Conservation (phyloP, 1,140 invertebrate species). For the Glossosoma conforme region DNA sequence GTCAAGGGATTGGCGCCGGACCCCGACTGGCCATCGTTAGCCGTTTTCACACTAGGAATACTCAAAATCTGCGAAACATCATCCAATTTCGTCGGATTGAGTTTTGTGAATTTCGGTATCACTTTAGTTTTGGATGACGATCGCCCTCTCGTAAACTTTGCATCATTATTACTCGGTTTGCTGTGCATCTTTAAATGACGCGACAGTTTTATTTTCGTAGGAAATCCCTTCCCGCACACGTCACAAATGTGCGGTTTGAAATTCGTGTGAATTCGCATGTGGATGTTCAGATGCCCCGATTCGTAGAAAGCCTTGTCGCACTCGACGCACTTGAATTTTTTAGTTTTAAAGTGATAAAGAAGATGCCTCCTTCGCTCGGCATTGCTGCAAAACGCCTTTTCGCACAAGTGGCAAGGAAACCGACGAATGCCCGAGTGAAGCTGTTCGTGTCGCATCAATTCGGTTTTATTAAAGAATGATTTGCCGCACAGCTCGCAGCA, state of each 20-base stretch:
- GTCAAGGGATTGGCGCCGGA: background rate
- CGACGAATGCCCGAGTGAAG: constrained; percentile 9
- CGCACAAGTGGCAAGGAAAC: constrained; percentile 22
- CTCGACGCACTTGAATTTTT: constrained; percentile 17
- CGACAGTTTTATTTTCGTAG: constrained; percentile 16
- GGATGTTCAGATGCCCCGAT: constrained; percentile 34
- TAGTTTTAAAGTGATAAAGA: constrained; percentile 24
- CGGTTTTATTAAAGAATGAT: constrained; percentile 9
- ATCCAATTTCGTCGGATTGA: constrained; percentile 1
- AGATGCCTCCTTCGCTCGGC: constrained; percentile 17
- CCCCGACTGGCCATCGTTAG: background rate
- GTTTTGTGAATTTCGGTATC: constrained; percentile 11
- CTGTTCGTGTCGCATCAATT: constrained; percentile 16
- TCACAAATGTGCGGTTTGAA: constrained; percentile 57
- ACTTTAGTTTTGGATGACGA: constrained; percentile 11
- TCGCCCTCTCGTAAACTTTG: too few relatives aligned
- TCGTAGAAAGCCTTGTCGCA: constrained; percentile 29
- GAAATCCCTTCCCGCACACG: constrained; percentile 38
- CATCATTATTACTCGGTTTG: background rate
- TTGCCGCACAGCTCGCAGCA: constrained; percentile 15
- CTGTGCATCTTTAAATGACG: constrained; percentile 21
- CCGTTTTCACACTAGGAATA: background rate
- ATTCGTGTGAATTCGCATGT: constrained; percentile 41
- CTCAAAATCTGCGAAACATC: too few relatives aligned
- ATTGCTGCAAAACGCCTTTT: constrained; percentile 21